Evolutionary conservation across 92 coral and sea anemone genomes (phyloP), one percentile per base, ranked within the genome.

Genomic region (Phenganax marumi): DNA sequence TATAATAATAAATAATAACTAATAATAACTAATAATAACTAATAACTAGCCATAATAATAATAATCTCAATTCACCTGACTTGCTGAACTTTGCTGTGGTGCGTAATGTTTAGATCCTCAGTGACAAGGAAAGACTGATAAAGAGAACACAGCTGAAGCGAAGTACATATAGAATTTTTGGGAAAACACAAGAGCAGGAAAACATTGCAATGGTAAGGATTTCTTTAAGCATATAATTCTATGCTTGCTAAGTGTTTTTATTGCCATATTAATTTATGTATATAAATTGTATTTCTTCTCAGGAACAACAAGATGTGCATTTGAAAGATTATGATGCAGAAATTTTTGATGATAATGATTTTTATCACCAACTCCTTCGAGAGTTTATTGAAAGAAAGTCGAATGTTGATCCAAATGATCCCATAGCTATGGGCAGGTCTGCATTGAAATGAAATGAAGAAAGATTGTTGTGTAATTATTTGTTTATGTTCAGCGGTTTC

Each of bases 401-500:
- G 16, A 86, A 89, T 64, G 88, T 91, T 12, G 93, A 85, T 77
- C 87, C 92, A 50, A 91, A 84, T 17, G 93, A 95, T 48, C 97
- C 98, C 9, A 77, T 95, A 50, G 98, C 93, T 53, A 91, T 95
- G 98, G 97, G 98, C 78, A 95, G 98, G 98, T 93, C 85, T 23
- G 17, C 18, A 47, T 65, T 54, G 39, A 46, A n/a, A 75, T 50
- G 13, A 49, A 25, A 10, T 12, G 43, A 19, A 19, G 12, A 26
- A 68, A 68, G 11, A 26, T 47, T 21, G 33, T 48, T 19, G 10
- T 23, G 10, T 47, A 69, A 69, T 23, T 23, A 69, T 26, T 21
- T 69, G 5, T 69, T 23, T 26, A 14, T 69, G 12, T 71, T 8
- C 76, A 49, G 2, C 1, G 24, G 0, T 50, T 81, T 76, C 61